Percentiles rank a stretch among this genome's conserved stretches.
These are phyloP conservation scores for Halictus quadricinctus DNA, from an alignment of 2,888 invertebrate species.

Conservation along the genomic window DNA sequence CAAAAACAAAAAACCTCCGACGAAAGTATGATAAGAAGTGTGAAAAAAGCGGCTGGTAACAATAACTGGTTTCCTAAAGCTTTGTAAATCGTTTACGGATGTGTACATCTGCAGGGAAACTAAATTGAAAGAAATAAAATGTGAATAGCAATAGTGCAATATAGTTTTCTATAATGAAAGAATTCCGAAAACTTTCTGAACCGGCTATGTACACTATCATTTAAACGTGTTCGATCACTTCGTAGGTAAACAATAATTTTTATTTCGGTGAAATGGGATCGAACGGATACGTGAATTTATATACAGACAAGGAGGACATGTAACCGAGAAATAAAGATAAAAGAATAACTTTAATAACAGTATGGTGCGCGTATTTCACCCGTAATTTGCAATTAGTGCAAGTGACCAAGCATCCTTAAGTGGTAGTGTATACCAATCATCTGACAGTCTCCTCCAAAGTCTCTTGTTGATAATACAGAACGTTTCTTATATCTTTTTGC, in stretches of 20 bases:
- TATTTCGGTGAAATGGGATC: background rate
- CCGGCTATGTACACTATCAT: background rate
- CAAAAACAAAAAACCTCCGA: background rate
- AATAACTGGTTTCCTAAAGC: background rate
- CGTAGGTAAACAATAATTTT: background rate
- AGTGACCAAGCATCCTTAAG: background rate
- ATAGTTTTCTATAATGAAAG: slow-evolving; percentile 5
- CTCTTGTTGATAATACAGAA: background rate
- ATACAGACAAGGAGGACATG: background rate
- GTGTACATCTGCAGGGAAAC: background rate
- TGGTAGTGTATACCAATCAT: background rate
- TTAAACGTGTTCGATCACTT: background rate
- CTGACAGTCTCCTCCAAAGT: background rate
- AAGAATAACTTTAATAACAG: background rate
- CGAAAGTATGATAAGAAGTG: background rate
- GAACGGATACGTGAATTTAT: background rate
- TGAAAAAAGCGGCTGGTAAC: background rate
- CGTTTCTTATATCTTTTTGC: background rate
- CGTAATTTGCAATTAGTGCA: background rate
- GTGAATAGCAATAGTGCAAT: background rate
- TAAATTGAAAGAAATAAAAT: background rate
- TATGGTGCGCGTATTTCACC: background rate
- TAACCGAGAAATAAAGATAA: background rate
- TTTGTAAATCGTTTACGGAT: background rate
- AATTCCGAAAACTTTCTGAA: slow-evolving; percentile 5